Conservation (phyloP, 2,113 vertebrate species). For the Pelobates fuscus region DNA sequence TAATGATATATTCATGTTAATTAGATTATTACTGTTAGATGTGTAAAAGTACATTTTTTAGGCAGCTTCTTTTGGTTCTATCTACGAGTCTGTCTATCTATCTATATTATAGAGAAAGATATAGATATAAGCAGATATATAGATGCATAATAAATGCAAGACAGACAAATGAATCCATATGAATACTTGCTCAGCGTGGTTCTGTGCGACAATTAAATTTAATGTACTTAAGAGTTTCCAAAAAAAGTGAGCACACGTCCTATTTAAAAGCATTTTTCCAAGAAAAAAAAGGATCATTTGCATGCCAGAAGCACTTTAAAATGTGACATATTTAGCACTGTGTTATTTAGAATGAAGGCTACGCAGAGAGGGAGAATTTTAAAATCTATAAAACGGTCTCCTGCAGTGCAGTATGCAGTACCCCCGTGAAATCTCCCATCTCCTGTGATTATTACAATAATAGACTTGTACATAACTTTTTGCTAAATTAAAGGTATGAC, state of each 20-base stretch:
- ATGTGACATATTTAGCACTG: slow-evolving; percentile 93
- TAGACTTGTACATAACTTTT: slow-evolving; percentile 92
- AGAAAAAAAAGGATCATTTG: slow-evolving; percentile 84
- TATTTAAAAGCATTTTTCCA: slow-evolving; percentile 80
- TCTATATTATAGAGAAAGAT: not conserved
- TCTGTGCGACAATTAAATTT: slow-evolving; percentile 82
- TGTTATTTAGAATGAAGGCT: slow-evolving; percentile 90
- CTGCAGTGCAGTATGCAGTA: slow-evolving; percentile 88
- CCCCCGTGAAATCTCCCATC: slow-evolving; percentile 82
- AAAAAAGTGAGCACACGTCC: slow-evolving; percentile 75
- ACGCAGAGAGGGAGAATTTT: slow-evolving; percentile 88
- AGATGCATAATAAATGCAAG: slow-evolving; percentile 58
- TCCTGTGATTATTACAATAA: slow-evolving; percentile 98
- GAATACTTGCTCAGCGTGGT: slow-evolving; percentile 79
- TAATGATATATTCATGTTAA: no score
- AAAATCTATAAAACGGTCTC: slow-evolving; percentile 96
- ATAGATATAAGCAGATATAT: not conserved
- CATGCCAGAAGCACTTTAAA: slow-evolving; percentile 88
- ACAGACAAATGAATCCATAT: slow-evolving; percentile 81
- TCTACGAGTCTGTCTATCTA: no score
- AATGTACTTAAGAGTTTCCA: slow-evolving; percentile 80
- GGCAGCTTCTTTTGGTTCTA: no score
- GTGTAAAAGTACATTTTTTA: no score
- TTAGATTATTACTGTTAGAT: no score
- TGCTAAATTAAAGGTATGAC: slow-evolving; percentile 85